These are phyloP conservation scores for Drosophila nr. perissopoda DNA, from an alignment of 2,888 invertebrate genomes.

Conservation along the genomic window DNA sequence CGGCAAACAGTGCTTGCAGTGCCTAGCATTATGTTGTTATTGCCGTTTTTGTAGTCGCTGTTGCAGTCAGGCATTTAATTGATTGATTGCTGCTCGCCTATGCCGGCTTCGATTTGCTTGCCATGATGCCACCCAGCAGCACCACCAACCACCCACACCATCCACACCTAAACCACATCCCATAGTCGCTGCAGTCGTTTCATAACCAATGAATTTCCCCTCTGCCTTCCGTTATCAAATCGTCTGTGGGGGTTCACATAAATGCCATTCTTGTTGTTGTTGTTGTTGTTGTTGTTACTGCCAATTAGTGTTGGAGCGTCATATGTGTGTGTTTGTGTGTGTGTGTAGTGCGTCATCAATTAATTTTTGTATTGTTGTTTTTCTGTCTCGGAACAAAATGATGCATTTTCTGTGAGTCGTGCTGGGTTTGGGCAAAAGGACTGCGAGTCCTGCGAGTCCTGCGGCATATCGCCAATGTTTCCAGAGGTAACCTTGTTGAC, in stretches of 20 bases:
- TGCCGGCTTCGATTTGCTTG: constrained; percentile 66
- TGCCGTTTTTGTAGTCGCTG: constrained; percentile 9
- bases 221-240: constrained; percentile 61
- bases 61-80: constrained; percentile 74
- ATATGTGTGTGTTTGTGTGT: constrained; percentile 32
- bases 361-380: constrained; percentile 72
- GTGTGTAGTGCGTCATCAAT: constrained; percentile 62
- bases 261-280: constrained; percentile 22
- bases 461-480: constrained; percentile 29
- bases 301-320: constrained; percentile 72
- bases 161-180: not conserved
- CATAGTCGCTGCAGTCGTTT: constrained; percentile 42
- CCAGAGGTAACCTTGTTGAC: constrained; percentile 54
- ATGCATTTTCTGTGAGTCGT: constrained; percentile 33
- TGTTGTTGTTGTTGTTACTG: constrained; percentile 58
- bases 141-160: not conserved
- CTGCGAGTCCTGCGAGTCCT: constrained; percentile 12
- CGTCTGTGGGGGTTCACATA: constrained; percentile 58
- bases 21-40: constrained; percentile 27
- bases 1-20: constrained; percentile 40
- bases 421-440: not conserved
- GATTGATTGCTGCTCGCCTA: constrained; percentile 77
- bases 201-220: constrained; percentile 58
- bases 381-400: constrained; percentile 54
- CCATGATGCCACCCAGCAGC: constrained; percentile 23